phyloP scores from a whole-genome alignment of 2,888 invertebrate species.

The Orchestes rusci region DNA sequence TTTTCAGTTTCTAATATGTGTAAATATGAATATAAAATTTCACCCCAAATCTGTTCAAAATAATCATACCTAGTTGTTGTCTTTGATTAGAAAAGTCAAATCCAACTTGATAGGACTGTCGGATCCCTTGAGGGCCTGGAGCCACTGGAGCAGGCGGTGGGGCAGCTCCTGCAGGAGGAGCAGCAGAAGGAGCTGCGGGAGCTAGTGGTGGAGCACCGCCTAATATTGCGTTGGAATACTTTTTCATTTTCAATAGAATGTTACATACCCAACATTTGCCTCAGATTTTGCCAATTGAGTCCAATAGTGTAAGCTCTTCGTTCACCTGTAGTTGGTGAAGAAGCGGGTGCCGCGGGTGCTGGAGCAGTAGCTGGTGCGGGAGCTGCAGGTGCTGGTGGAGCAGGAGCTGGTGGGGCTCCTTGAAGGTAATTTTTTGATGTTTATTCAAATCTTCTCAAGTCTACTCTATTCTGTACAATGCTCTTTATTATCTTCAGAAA shows the following conservation, averaged over 20 bases:
- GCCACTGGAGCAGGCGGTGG: conserved; percentile 11
- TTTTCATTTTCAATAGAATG: background rate
- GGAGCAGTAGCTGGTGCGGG: conserved; percentile 24
- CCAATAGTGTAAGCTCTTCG: conserved; percentile 15
- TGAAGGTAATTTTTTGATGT: too few relatives aligned
- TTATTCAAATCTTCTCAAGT: too few relatives aligned
- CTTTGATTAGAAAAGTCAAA: conserved; percentile 19
- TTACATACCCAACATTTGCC: conserved; percentile 16
- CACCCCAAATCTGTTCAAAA: conserved; percentile 13
- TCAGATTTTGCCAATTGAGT: conserved; percentile 20
- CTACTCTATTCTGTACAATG: too few relatives aligned
- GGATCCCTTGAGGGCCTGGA: conserved; percentile 11
- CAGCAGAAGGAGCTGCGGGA: conserved; percentile 7
- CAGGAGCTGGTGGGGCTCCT: conserved; percentile 21
- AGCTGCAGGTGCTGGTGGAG: conserved; percentile 22
- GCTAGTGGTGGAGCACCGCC: conserved; percentile 8
- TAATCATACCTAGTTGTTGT: conserved; percentile 21
- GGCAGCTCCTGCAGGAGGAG: conserved; percentile 7
- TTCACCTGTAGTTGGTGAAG: conserved; percentile 15
- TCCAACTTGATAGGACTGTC: conserved; percentile 19
- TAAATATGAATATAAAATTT: conserved; percentile 14
- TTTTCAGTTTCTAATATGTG: too few relatives aligned
- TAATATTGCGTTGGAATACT: background rate
- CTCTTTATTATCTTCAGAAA: too few relatives aligned
- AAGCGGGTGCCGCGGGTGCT: conserved; percentile 14